These are phyloP conservation scores for Protodeltote pygarga DNA, from an alignment of 2,888 invertebrate species.

Conservation along the genomic window DNA sequence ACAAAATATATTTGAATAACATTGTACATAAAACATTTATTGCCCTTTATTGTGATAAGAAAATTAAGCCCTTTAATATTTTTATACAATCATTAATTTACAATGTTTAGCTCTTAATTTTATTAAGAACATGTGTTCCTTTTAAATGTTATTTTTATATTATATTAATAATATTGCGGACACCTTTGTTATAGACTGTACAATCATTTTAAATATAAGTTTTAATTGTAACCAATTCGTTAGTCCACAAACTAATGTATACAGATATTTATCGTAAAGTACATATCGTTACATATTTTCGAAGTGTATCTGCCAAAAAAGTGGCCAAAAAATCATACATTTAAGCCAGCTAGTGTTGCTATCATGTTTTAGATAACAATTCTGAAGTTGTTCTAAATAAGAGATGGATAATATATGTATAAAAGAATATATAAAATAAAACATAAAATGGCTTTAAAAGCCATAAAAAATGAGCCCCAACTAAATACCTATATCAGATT, in stretches of 20 bases:
- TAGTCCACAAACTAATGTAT: slow-evolving; percentile 20
- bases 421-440: no score
- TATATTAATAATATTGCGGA: slow-evolving; percentile 6
- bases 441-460: no score
- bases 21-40: background rate
- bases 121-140: slow-evolving; percentile 16
- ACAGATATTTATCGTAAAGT: slow-evolving; percentile 18
- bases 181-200: slow-evolving; percentile 29
- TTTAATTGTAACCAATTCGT: slow-evolving; percentile 12
- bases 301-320: slow-evolving; percentile 39
- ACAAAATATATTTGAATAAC: background rate
- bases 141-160: slow-evolving; percentile 13
- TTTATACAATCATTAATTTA: slow-evolving; percentile 21
- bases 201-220: slow-evolving; percentile 1
- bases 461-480: no score
- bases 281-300: slow-evolving; percentile 41
- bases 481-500: no score
- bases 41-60: background rate
- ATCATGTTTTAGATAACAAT: no score
- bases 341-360: slow-evolving; percentile 16
- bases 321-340: slow-evolving; percentile 34
- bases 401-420: no score
- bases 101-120: slow-evolving; percentile 19
- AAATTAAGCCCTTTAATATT: slow-evolving; percentile 6
- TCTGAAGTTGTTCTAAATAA: no score